Percentiles rank a stretch among this genome's conserved stretches.
Evolutionary conservation across 2,888 invertebrate species (phyloP).

Genomic region (Emmelina monodactyla): DNA sequence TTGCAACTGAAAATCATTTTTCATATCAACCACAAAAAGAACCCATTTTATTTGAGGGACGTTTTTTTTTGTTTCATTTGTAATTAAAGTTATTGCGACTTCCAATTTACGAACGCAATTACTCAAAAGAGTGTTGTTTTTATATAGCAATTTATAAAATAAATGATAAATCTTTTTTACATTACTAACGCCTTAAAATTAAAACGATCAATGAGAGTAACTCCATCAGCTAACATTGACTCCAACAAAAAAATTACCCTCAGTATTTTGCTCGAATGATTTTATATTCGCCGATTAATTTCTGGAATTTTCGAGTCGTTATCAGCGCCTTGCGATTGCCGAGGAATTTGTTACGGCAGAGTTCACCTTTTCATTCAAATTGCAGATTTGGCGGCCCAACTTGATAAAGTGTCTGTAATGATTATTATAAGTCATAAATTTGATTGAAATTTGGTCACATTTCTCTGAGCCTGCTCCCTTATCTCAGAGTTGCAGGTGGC

Average conservation of each 20-base stretch:
- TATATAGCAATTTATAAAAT: no score
- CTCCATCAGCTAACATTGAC: no score
- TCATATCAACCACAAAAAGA: slow-evolving; percentile 3
- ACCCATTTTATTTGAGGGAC: slow-evolving; percentile 5
- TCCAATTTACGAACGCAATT: no score
- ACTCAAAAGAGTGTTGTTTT: no score
- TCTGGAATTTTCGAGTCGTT: slow-evolving; percentile 51
- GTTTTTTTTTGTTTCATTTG: no score
- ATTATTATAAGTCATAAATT: slow-evolving; percentile 66
- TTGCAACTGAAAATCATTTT: slow-evolving; percentile 32
- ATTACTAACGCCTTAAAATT: no score
- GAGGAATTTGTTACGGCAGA: slow-evolving; percentile 60
- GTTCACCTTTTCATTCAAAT: slow-evolving; percentile 62
- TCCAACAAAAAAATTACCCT: no score
- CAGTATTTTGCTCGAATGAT: no score
- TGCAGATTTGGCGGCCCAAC: slow-evolving; percentile 56
- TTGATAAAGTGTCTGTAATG: slow-evolving; percentile 62
- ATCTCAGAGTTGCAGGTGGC: slow-evolving; percentile 58
- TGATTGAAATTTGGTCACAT: slow-evolving; percentile 65
- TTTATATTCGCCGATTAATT: background rate
- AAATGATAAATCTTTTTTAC: no score
- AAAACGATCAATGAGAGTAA: no score
- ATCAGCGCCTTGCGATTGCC: slow-evolving; percentile 61
- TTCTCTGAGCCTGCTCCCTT: slow-evolving; percentile 53
- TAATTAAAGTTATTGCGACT: no score